A percentile compares a stretch with the other conserved stretches of the same genome.
These are phyloP conservation scores for Antheraea assamensis DNA, from an alignment of 2,888 invertebrate genomes.

Conservation along the genomic window DNA sequence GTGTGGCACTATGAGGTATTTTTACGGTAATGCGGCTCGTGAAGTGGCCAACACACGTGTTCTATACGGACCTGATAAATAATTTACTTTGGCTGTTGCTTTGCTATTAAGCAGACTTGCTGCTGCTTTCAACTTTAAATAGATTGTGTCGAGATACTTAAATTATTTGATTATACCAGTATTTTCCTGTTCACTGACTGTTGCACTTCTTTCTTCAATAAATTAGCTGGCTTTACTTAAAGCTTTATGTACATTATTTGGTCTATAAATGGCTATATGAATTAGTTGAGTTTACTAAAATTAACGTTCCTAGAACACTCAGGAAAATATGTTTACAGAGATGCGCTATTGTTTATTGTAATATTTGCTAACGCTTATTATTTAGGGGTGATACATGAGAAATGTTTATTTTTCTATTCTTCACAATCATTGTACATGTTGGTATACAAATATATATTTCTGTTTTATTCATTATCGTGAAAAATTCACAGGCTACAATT, in stretches of 20 bases:
- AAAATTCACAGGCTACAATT: background rate
- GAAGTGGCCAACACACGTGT: conserved; percentile 36
- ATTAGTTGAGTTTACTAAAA: background rate
- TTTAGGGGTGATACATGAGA: background rate
- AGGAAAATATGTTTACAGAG: background rate
- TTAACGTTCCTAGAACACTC: background rate
- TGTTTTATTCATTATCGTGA: background rate
- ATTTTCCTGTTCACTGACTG: background rate
- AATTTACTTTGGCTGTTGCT: conserved; percentile 23
- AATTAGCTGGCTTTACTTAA: background rate
- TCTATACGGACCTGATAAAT: conserved; percentile 25
- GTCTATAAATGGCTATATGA: background rate
- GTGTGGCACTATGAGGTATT: conserved; percentile 54
- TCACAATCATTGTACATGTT: background rate
- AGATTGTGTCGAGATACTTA: background rate
- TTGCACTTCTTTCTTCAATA: background rate
- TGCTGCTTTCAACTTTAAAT: conserved; percentile 3
- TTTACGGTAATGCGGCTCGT: conserved; percentile 65
- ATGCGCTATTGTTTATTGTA: background rate
- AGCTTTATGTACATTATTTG: background rate
- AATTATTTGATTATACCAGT: background rate
- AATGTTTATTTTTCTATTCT: background rate
- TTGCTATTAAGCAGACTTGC: conserved; percentile 16
- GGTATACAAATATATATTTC: background rate
- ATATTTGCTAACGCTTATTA: background rate